Evolutionary conservation across 2,888 invertebrate species (phyloP), one percentile per base, ranked within the genome.

Genomic region (Campoletis raptor): DNA sequence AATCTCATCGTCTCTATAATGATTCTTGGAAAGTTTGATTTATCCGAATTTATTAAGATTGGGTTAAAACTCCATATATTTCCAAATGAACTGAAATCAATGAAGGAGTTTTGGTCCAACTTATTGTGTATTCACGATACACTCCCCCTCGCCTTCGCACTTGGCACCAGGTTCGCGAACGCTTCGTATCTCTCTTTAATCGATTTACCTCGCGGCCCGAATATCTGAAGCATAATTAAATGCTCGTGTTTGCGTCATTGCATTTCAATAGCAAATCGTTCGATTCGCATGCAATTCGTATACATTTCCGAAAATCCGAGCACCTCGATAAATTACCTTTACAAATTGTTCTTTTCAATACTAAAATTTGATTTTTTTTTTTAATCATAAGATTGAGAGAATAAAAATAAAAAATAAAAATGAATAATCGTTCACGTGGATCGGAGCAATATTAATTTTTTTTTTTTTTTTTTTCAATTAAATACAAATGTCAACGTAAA

Each of bases 111-210:
- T 24, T 24, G 40, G n/a, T 57, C 37, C 15, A 24, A 42, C 42
- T 54, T 8, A 9, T 15, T 61, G 18, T 30, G 36, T 24, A 42
- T 42, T 21, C 57, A 42, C 24, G 42, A 42, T 74, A 24, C 30
- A 30, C 12, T 30, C 30, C 30, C 61, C 30, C 61, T 6, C 15
- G 6, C 30, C 36, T 15, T 21, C 30, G n/a, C n/a, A 40, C 5
- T 30, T 21, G 15, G 7, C 61, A 21, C 40, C 37, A 15, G 9
- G 21, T n/a, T 8, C 73, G 67, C 30, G n/a, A 67, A 54, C 12
- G 42, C 45, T 81, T 74, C n/a, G 67, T 74, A 52, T 54, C 40
- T 67, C 42, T 40, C 78, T 42, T 40, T 37, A 81, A 74, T 74
- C 42, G 67, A 54, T 74, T 81, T 48, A 72, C 80, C 36, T 42